Conservation (phyloP, 2,113 vertebrate species). For the Eira barbara region DNA sequence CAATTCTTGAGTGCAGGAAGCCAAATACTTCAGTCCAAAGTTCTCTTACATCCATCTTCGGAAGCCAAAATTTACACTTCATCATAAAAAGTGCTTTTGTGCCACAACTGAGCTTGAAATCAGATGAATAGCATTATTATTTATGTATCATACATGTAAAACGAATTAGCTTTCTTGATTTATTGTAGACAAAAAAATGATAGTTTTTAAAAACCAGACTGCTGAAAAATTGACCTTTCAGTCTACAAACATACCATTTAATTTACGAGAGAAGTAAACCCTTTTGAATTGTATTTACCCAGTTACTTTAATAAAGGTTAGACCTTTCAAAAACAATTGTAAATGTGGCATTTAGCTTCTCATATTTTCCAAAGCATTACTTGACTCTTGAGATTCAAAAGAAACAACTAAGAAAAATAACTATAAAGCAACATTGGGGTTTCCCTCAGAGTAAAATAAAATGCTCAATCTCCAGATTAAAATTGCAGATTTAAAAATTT, state of each 20-base stretch:
- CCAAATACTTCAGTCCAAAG: slow-evolving; percentile 39
- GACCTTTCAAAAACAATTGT: slow-evolving; percentile 84
- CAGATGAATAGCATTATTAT: slow-evolving; percentile 70
- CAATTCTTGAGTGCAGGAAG: slow-evolving; percentile 12
- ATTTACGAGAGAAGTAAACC: slow-evolving; percentile 85
- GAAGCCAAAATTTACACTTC: slow-evolving; percentile 70
- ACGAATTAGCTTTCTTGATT: slow-evolving; percentile 84
- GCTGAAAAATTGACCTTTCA: slow-evolving; percentile 85
- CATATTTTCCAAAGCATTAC: slow-evolving; percentile 81
- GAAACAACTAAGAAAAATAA: slow-evolving; percentile 77
- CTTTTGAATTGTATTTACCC: slow-evolving; percentile 83
- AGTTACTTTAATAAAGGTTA: slow-evolving; percentile 86
- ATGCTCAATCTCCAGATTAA: slow-evolving; percentile 56
- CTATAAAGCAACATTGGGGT: slow-evolving; percentile 51
- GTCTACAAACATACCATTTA: slow-evolving; percentile 85
- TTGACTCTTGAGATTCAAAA: slow-evolving; percentile 75
- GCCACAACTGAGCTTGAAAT: slow-evolving; percentile 75
- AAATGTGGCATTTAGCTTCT: slow-evolving; percentile 86
- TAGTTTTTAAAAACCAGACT: slow-evolving; percentile 71
- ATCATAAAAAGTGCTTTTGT: slow-evolving; percentile 65
- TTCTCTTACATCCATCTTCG: slow-evolving; percentile 57
- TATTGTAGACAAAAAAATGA: slow-evolving; percentile 69
- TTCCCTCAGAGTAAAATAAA: slow-evolving; percentile 2
- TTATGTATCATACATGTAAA: slow-evolving; percentile 78
- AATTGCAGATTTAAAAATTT: slow-evolving; percentile 68